These are phyloP conservation scores for Frankliniella fusca DNA, from an alignment of 2,888 invertebrate genomes.

Conservation along the genomic window DNA sequence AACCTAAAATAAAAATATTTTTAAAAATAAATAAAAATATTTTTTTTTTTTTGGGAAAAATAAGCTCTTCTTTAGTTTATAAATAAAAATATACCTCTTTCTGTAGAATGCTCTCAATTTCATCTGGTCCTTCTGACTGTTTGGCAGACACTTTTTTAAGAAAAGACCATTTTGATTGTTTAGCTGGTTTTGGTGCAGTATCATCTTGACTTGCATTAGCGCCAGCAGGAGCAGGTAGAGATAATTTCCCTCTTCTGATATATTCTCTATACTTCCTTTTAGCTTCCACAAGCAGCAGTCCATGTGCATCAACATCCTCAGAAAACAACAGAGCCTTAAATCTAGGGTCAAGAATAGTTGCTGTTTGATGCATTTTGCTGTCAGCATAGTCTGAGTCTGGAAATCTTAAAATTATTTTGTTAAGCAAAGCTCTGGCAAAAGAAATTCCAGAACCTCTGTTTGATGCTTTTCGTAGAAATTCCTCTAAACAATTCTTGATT, in stretches of 20 bases:
- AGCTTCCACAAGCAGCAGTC: background rate
- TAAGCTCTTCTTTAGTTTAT: no score
- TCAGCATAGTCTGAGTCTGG: background rate
- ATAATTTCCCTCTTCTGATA: background rate
- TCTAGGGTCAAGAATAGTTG: conserved; percentile 7
- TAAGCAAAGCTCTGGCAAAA: conserved; percentile 2
- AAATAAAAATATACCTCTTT: conserved; percentile 2
- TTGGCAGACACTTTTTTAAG: no score
- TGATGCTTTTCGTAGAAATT: background rate
- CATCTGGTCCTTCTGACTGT: no score
- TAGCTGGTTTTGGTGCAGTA: background rate
- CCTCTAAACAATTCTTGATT: background rate
- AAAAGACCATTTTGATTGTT: background rate
- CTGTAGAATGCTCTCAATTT: no score
- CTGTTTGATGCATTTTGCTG: background rate
- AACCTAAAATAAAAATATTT: background rate
- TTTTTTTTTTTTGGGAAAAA: no score
- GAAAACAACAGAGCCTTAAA: background rate
- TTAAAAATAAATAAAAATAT: background rate
- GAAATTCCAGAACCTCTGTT: background rate
- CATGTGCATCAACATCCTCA: background rate
- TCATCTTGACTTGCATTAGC: background rate
- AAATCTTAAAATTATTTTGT: background rate
- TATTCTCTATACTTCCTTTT: background rate
- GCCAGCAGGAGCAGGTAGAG: background rate